Evolutionary conservation across 2,113 vertebrate genomes (phyloP).

Genomic region (Tringa solitaria): DNA sequence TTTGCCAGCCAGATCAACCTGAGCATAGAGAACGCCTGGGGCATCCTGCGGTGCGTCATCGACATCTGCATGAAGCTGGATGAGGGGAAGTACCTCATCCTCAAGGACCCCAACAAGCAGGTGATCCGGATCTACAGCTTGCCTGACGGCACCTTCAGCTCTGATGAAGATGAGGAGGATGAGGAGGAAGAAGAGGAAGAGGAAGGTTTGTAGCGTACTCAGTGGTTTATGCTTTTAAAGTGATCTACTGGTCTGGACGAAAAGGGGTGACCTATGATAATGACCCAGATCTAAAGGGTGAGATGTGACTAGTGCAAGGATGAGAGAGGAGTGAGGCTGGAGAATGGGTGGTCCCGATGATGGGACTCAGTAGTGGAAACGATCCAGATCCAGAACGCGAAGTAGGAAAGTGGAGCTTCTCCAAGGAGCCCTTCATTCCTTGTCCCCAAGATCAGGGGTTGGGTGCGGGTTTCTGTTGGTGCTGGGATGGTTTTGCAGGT

Average conservation of each 20-base stretch:
- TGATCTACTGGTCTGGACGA: neutral
- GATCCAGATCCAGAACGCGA: neutral
- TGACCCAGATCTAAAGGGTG: neutral
- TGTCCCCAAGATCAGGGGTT: accelerated
- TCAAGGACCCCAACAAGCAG: constrained; percentile 99
- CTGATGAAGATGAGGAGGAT: constrained; percentile 96
- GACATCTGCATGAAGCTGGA: constrained; percentile 99
- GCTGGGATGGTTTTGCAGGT: neutral
- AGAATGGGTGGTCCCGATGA: accelerated
- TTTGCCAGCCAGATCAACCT: constrained; percentile 99
- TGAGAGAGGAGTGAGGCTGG: accelerated
- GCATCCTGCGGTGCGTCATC: constrained; percentile 95
- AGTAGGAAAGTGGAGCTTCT: accelerated
- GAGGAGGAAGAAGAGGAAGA: constrained; percentile 97
- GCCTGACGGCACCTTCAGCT: constrained; percentile 98
- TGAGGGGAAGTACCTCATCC: constrained; percentile 98
- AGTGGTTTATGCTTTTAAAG: neutral
- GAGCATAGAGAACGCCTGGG: constrained; percentile 99
- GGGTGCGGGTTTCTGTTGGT: neutral
- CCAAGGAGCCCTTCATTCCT: neutral
- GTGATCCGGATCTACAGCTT: constrained; percentile 97
- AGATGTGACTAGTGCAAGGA: neutral
- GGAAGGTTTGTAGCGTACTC: constrained; percentile 73
- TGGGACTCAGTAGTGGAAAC: accelerated
- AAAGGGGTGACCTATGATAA: neutral